Evolutionary conservation across 2,797 vertebrate genomes (phyloP), one percentile per base, ranked within the genome.

Genomic region (Lagodon rhomboides): DNA sequence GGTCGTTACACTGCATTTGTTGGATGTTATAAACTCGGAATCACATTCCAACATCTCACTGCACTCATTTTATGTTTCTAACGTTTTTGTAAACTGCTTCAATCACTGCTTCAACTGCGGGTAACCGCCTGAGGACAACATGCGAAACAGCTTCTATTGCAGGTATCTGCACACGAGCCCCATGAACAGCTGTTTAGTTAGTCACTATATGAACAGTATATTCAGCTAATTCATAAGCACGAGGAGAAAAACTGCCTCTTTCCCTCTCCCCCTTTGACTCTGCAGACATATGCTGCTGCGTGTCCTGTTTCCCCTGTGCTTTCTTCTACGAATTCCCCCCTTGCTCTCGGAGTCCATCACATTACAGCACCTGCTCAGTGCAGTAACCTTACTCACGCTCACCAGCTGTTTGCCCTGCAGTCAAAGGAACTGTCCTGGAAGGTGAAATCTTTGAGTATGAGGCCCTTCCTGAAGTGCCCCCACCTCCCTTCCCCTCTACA

Each of bases 321-420:
- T 83, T 74, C 60, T 55, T 67, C 41, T 55, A 53, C 68, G 85
- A 43, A 82, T 84, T 84, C 83, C 67, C 77, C 79, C 25, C 16
- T 58, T 58, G 60, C 62, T 60, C 27, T 68, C 66, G 6, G 38
- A 60, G 71, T 61, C 68, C 84, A 77, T 75, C 68, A 55, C 76
- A 65, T 70, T 68, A 38, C 65, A 55, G 63, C 87, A 88, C 87
- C 85, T 87, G 79, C 77, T 75, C 54, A 46, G 68, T 72, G 75
- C 46, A 2, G 50, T 68, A 78, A 51, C 66, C 70, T 84, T 71
- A 86, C 83, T 80, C 82, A 65, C 22, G 17, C 78, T 81, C 56
- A 56, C 80, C 87, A 91, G 86, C 90, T 89, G 86, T 91, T 91
- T 81, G 73, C 78, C 76, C 77, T 18, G 13, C 12, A 55, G 85